Conservation (phyloP, 2,797 vertebrate genomes). For the Hyperoplus lanceolatus region DNA sequence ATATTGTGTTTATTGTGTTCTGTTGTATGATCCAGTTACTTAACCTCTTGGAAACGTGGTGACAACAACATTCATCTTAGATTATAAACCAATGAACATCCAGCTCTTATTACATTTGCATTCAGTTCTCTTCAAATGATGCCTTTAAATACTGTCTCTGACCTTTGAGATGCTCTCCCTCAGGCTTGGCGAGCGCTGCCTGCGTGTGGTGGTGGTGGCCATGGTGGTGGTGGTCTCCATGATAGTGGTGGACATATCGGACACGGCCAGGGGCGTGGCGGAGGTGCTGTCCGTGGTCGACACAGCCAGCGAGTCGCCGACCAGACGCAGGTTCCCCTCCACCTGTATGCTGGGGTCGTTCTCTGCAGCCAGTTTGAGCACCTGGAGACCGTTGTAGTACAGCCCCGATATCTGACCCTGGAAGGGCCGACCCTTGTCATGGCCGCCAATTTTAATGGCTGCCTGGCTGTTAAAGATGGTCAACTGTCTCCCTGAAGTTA, state of each 20-base stretch:
- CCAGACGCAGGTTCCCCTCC: conserved; percentile 93
- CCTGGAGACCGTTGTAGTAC: conserved; percentile 97
- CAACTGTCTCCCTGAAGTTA: conserved; percentile 91
- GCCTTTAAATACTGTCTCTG: conserved; percentile 30
- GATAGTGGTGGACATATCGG: conserved; percentile 97
- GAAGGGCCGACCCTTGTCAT: conserved; percentile 93
- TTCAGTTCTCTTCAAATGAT: conserved; percentile 18
- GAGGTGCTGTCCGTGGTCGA: conserved; percentile 92
- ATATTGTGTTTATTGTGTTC: neutral
- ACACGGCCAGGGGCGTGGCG: conserved; percentile 90
- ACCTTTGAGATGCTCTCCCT: conserved; percentile 95
- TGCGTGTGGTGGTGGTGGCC: conserved; percentile 96
- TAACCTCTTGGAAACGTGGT: neutral
- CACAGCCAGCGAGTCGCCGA: conserved; percentile 92
- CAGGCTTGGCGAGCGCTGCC: conserved; percentile 93
- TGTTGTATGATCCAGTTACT: neutral
- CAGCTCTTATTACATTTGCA: conserved; percentile 14
- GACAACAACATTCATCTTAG: conserved; percentile 8
- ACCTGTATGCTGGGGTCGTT: conserved; percentile 93
- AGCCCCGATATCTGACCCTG: conserved; percentile 97
- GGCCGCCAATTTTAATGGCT: conserved; percentile 94
- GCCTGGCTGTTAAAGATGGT: conserved; percentile 99
- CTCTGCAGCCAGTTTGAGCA: conserved; percentile 95
- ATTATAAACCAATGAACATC: conserved; percentile 24
- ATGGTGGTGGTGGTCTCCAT: conserved; percentile 98